A percentile compares a stretch with the other conserved stretches of the same genome.
Conservation (phyloP, 2,797 vertebrate species). For the Scleropages formosus region DNA sequence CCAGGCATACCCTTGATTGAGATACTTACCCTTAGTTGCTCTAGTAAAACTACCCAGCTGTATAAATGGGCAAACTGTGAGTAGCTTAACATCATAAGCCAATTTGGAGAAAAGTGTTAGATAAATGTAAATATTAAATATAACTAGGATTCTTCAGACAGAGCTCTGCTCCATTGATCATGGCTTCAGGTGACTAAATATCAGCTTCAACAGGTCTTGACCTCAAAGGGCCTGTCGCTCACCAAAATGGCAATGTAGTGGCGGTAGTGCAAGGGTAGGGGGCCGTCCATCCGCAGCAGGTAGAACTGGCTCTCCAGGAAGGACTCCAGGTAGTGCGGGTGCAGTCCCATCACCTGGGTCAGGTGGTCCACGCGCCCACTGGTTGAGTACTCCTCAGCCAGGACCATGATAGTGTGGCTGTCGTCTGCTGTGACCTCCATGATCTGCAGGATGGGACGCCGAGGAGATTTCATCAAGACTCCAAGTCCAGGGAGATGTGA, state of each 20-base stretch:
- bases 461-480: background rate
- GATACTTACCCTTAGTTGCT: too few species aligned
- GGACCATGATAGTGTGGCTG: slow-evolving; percentile 66
- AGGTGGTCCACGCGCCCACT: slow-evolving; percentile 76
- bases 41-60: too few species aligned
- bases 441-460: slow-evolving; percentile 56
- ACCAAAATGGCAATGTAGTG: slow-evolving; percentile 84
- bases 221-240: slow-evolving; percentile 29
- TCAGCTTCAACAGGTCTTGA: background rate
- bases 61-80: too few species aligned
- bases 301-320: slow-evolving; percentile 80
- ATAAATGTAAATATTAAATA: too few species aligned
- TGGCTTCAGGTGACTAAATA: background rate
- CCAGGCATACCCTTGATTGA: too few species aligned
- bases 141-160: background rate
- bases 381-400: slow-evolving; percentile 76
- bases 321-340: slow-evolving; percentile 77
- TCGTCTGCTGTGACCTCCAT: slow-evolving; percentile 61
- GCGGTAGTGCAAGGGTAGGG: slow-evolving; percentile 74
- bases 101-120: too few species aligned
- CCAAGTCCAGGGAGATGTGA: too few species aligned
- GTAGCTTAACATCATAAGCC: too few species aligned
- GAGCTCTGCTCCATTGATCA: background rate
- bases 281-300: slow-evolving; percentile 79
- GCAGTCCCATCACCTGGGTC: slow-evolving; percentile 77